phyloP scores from a whole-genome alignment of 2,113 vertebrate species.

The Esox niger region DNA sequence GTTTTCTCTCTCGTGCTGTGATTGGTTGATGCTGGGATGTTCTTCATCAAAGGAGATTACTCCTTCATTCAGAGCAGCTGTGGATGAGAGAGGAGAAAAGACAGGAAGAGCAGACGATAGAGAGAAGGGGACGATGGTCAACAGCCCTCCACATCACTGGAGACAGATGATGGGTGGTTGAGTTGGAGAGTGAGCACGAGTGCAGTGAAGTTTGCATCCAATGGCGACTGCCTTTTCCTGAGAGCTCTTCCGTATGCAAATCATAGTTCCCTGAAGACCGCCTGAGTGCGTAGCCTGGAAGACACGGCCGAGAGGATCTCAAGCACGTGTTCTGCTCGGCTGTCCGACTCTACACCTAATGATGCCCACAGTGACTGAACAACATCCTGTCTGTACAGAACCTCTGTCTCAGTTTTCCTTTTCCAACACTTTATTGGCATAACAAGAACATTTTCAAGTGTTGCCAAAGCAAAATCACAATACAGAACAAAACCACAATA shows the following conservation, averaged over 20 bases:
- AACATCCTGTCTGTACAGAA: neutral
- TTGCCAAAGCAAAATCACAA: no score
- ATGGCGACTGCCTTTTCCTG: no score
- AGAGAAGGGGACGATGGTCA: constrained; percentile 50
- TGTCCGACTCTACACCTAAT: neutral
- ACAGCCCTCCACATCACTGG: constrained; percentile 27
- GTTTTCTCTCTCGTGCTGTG: constrained; percentile 35
- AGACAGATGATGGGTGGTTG: neutral
- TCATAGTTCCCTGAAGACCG: no score
- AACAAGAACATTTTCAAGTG: no score
- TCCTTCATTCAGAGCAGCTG: constrained; percentile 47
- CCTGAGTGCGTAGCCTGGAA: neutral
- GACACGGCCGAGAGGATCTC: neutral
- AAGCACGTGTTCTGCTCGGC: constrained; percentile 7
- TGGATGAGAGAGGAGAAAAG: constrained; percentile 26
- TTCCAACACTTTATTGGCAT: no score
- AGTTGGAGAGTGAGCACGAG: neutral
- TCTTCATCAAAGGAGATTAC: constrained; percentile 74
- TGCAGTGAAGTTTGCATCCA: no score
- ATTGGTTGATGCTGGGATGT: constrained; percentile 37
- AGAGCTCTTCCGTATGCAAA: no score
- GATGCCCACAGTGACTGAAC: neutral
- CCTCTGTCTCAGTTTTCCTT: no score
- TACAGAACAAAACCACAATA: no score
- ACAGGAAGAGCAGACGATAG: constrained; percentile 49